Base-by-base conservation (phyloP, 64 coral and sea anemone species). In the Cladopsammia gracilis region DNA sequence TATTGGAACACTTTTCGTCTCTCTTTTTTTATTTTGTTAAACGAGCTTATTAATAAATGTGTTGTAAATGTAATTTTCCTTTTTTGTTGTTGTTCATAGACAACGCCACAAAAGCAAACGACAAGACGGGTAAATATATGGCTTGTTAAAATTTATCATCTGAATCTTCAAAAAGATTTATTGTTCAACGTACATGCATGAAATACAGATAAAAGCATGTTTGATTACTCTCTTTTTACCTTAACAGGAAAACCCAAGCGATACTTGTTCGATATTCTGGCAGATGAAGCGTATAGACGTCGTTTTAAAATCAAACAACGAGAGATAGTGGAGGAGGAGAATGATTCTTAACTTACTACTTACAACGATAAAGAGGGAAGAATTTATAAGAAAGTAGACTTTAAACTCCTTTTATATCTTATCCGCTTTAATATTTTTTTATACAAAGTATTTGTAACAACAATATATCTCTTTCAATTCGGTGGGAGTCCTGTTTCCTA, bases 181-280 rank as follows among this genome's bases (percentile, higher is more conserved):
- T 64, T 20, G 6, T 13, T 20, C 5, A 16, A 6, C 34, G 16
- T 18, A 47, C 10, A 14, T 73, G 18, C n/a, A 62, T 43, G 7
- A 80, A 6, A 9, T 3, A 34, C 34, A 34, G 2, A 34, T 34
- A 34, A 34, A 34, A 34, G 34, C 34, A 34, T 61, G 24, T 34
- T 61, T 22, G 25, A 58, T 5, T 57, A 2, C 50, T 68, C 14
- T 49, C 4, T 75, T 6, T 85, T 48, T 85, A 1, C 51, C 25
- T 16, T 25, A 24, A 71, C 60, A 91, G 89, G 67, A 50, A 64
- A 58, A 64, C 89, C 49, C 18, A 62, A 69, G 68, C 79, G 78
- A 85, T 74, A 84, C 42, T 47, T 91, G 14, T 83, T 91, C 20
- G 89, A 91, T 85, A 81, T 91, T 74, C 57, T 91, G 79, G 79